A percentile compares a stretch with the other conserved stretches of the same genome.
phyloP scores from a whole-genome alignment of 2,797 vertebrate genomes.

The Australoheros facetus region DNA sequence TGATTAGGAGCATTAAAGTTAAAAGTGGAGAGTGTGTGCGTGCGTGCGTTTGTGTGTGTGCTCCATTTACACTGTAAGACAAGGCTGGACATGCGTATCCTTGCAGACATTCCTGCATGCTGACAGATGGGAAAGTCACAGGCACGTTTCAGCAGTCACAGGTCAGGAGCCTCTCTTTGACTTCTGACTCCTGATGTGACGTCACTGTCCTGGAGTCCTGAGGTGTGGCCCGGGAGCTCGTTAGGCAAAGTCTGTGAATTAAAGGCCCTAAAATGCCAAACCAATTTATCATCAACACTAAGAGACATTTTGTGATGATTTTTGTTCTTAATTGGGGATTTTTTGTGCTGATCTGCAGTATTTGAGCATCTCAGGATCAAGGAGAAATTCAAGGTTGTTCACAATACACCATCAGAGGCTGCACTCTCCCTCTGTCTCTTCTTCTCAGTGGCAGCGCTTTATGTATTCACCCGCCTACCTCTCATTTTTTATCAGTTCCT shows the following conservation, averaged over 20 bases:
- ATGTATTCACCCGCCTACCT: slow-evolving; percentile 63
- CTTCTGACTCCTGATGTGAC: slow-evolving; percentile 54
- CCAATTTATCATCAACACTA: slow-evolving; percentile 55
- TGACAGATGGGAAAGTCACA: slow-evolving; percentile 47
- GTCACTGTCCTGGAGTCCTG: slow-evolving; percentile 35
- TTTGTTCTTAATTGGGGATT: slow-evolving; percentile 62
- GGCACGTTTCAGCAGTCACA: slow-evolving; percentile 39
- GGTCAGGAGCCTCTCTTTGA: slow-evolving; percentile 63
- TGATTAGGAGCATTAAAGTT: neutral
- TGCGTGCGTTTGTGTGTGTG: neutral
- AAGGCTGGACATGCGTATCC: neutral
- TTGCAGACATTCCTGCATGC: slow-evolving; percentile 15
- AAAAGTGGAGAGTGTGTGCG: neutral
- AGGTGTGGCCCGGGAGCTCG: slow-evolving; percentile 53
- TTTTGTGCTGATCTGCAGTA: slow-evolving; percentile 67
- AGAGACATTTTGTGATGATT: slow-evolving; percentile 66
- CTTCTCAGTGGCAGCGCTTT: slow-evolving; percentile 41
- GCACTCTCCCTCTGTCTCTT: slow-evolving; percentile 29
- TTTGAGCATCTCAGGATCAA: slow-evolving; percentile 67
- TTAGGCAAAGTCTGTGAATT: slow-evolving; percentile 61
- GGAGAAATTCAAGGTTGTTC: slow-evolving; percentile 75
- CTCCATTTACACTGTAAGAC: neutral
- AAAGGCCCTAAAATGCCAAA: slow-evolving; percentile 67
- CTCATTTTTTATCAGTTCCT: slow-evolving; percentile 55
- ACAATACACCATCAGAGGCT: slow-evolving; percentile 1